phyloP scores from a whole-genome alignment of 2,888 invertebrate genomes.

The Reticulitermes lucifugus region DNA sequence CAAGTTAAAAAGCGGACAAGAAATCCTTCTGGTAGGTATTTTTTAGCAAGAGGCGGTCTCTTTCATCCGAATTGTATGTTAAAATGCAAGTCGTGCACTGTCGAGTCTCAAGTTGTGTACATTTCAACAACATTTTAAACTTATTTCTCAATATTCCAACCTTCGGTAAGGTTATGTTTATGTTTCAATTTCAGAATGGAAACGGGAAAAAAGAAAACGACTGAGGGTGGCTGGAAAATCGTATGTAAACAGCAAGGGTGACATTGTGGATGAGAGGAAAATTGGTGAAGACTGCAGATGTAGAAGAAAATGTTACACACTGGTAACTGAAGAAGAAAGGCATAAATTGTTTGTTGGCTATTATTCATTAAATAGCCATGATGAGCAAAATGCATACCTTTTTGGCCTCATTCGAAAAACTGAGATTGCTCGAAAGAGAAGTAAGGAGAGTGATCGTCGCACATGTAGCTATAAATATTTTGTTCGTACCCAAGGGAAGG shows the following conservation, averaged over 20 bases:
- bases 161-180: slow-evolving; percentile 36
- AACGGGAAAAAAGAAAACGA: slow-evolving; percentile 70
- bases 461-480: slow-evolving; percentile 71
- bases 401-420: slow-evolving; percentile 70
- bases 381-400: slow-evolving; percentile 71
- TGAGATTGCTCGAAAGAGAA: slow-evolving; percentile 69
- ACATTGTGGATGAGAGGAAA: slow-evolving; percentile 67
- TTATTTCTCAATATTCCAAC: not conserved
- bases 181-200: slow-evolving; percentile 65
- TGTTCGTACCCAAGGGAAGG: slow-evolving; percentile 68
- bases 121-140: not conserved
- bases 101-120: not conserved
- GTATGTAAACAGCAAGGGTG: slow-evolving; percentile 70
- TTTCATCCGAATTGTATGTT: not conserved
- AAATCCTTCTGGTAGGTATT: slow-evolving; percentile 44
- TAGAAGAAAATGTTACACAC: slow-evolving; percentile 67
- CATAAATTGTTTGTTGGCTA: slow-evolving; percentile 69
- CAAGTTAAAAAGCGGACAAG: slow-evolving; percentile 47
- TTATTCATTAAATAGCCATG: slow-evolving; percentile 69
- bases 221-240: slow-evolving; percentile 68
- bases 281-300: slow-evolving; percentile 70
- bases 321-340: slow-evolving; percentile 67
- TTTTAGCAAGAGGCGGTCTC: not conserved
- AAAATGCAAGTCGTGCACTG: not conserved
- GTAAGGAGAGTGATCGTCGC: slow-evolving; percentile 67